Base-by-base conservation (phyloP, 2,797 vertebrate species). In the Sebastes kiyomatsui region DNA sequence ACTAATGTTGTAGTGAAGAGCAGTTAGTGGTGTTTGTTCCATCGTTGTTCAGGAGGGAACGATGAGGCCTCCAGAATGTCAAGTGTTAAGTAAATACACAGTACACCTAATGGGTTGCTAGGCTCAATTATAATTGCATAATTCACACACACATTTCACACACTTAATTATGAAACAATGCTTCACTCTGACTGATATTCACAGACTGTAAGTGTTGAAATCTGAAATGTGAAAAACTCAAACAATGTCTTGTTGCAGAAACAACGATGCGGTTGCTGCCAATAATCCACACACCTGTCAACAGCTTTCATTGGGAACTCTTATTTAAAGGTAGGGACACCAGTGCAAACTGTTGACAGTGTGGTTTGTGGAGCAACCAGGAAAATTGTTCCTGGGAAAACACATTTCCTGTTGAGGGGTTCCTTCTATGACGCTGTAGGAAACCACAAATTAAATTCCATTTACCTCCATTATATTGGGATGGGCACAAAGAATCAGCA, bases 1-100 rank as follows among this genome's bases (percentile, higher is more conserved):
- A 58, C 67, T 55, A 2, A 56, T 65, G 75, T 18, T 6, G n/a
- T 10, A 9, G 60, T 30, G 35, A 18, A 14, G 4, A 30, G 33
- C 22, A 16, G 35, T 23, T 22, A 55, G 52, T 27, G 20, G 7
- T 27, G n/a, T 67, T 65, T 65, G 22, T 58, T 65, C n/a, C 32
- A n/a, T 35, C 2, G 3, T 12, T 33, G 55, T 35, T 81, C 64
- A 42, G 67, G 22, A 67, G 62, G 25, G 60, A 33, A 66, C 5
- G 16, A 49, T 46, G 6, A n/a, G 25, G 22, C 33, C 60, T 25
- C 3, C 55, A 14, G 46, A 73, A 80, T 69, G 66, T 66, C 6
- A 82, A 75, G 60, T 65, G 69, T 73, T 49, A 49, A 70, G 54
- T 77, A 83, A 71, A 75, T 71, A 76, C 64, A 70, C 32, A 20